Conservation (phyloP, 1,140 invertebrate species). For the Diploscapter pachys region DNA sequence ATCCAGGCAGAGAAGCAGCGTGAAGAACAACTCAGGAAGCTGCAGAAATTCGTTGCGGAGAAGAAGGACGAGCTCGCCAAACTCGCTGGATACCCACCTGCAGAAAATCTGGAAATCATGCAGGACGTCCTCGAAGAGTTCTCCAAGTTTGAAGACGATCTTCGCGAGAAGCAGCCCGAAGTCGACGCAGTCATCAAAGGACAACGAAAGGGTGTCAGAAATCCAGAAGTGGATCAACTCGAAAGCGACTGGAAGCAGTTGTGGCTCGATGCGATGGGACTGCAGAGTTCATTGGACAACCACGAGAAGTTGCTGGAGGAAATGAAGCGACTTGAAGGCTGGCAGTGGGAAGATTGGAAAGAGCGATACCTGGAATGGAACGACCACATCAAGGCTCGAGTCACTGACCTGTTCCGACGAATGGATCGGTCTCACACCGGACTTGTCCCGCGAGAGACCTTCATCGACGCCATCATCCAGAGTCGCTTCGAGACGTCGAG, state of each 20-base stretch:
- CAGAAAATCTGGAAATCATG: slow-evolving; percentile 12
- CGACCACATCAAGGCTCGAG: slow-evolving; percentile 96
- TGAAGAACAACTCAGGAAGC: slow-evolving; percentile 10
- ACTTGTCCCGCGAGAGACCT: slow-evolving; percentile 88
- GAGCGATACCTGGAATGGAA: slow-evolving; percentile 97
- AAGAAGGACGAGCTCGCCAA: slow-evolving; percentile 28
- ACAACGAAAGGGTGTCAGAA: slow-evolving; percentile 51
- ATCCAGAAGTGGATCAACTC: slow-evolving; percentile 72
- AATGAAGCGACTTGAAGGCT: slow-evolving; percentile 74
- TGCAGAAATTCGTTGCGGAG: slow-evolving; percentile 16
- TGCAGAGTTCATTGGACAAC: slow-evolving; percentile 85
- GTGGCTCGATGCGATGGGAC: slow-evolving; percentile 92
- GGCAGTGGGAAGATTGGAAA: slow-evolving; percentile 99
- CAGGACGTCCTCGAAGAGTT: slow-evolving; percentile 67
- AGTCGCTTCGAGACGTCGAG: slow-evolving; percentile 95
- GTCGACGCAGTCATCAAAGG: slow-evolving; percentile 47
- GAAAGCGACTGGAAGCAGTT: slow-evolving; percentile 95
- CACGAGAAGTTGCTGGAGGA: slow-evolving; percentile 85
- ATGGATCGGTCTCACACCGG: slow-evolving; percentile 98
- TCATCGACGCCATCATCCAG: slow-evolving; percentile 95
- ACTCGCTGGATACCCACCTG: slow-evolving; percentile 17
- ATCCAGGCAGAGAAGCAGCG: slow-evolving; percentile 21
- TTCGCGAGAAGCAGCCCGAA: slow-evolving; percentile 48
- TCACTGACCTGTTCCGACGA: slow-evolving; percentile 91
- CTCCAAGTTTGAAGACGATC: slow-evolving; percentile 62